These are phyloP conservation scores for Lanius ludovicianus DNA, from an alignment of 2,113 vertebrate genomes.

Conservation along the genomic window DNA sequence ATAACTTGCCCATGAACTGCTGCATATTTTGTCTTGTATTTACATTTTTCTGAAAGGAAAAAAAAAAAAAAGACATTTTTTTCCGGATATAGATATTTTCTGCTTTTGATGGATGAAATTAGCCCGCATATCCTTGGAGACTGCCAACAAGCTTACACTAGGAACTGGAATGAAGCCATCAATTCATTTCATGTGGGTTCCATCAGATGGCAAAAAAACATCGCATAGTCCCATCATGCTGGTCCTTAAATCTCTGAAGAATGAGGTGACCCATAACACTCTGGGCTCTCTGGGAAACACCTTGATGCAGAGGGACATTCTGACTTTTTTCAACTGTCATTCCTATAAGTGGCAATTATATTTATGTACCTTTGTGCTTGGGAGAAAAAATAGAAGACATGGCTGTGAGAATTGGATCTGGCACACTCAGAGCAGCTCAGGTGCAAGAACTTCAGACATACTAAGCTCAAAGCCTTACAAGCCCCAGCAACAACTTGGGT, in stretches of 20 bases:
- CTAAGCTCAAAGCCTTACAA: background rate
- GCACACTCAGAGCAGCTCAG: background rate
- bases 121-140: conserved; percentile 38
- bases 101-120: conserved; percentile 56
- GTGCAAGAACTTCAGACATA: background rate
- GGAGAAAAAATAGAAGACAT: background rate
- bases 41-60: conserved; percentile 33
- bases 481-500: background rate
- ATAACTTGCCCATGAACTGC: conserved; percentile 56
- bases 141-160: conserved; percentile 41
- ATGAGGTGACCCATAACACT: background rate
- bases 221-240: background rate
- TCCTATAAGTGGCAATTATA: background rate
- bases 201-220: background rate
- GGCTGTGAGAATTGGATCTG: background rate
- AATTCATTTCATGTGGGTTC: background rate
- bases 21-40: conserved; percentile 51
- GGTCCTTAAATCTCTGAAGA: background rate
- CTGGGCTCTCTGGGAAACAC: background rate
- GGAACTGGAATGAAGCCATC: conserved; percentile 28
- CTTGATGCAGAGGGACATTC: background rate
- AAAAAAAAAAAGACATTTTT: background rate
- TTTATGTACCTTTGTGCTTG: background rate
- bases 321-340: background rate
- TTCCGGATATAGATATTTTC: conserved; percentile 1